Evolutionary conservation across 2,113 vertebrate species (phyloP).

Genomic region (Sinosuthora webbiana): DNA sequence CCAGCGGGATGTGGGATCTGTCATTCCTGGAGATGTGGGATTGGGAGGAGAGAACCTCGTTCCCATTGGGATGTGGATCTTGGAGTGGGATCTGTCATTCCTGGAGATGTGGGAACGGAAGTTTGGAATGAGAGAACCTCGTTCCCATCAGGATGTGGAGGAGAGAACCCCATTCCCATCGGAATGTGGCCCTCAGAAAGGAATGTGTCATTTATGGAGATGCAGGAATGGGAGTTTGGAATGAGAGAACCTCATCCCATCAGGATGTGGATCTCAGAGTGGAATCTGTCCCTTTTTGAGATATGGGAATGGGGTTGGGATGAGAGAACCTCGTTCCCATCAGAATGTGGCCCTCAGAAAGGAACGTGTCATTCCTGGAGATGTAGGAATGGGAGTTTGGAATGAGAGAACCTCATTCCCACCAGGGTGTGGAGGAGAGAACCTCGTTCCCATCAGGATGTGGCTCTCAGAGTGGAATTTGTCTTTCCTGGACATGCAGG

Average conservation of each 20-base stretch:
- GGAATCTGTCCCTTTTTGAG: background rate
- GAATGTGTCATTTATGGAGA: background rate
- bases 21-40: fast-evolving
- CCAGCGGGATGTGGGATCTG: background rate
- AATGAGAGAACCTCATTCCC: background rate
- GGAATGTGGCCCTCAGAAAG: background rate
- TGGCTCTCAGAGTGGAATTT: background rate
- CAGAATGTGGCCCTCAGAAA: background rate
- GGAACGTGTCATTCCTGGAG: background rate
- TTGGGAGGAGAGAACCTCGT: background rate
- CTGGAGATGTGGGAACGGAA: no score
- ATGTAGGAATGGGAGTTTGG: background rate
- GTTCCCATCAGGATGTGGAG: background rate
- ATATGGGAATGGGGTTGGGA: background rate
- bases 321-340: background rate
- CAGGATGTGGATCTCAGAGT: background rate
- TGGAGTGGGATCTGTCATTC: background rate
- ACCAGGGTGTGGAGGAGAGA: no score
- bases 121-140: background rate
- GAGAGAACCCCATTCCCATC: no score
- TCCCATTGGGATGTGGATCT: background rate
- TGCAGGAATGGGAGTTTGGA: background rate
- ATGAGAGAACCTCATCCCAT: background rate
- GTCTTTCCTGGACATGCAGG: no score
- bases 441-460: background rate